Evolutionary conservation across 2,797 vertebrate species (phyloP).

Genomic region (Masticophis lateralis): DNA sequence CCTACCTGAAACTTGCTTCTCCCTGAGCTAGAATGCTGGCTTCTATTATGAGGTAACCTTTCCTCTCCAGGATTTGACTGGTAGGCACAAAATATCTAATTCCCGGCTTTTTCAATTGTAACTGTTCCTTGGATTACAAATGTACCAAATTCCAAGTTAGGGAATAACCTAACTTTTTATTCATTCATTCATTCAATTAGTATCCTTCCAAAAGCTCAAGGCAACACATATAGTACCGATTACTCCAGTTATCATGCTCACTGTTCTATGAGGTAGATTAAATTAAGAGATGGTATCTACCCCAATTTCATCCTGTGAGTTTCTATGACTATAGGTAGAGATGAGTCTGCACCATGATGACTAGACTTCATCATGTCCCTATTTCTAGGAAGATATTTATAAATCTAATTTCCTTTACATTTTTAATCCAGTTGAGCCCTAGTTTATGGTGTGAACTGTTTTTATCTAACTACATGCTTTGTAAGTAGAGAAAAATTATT

Average conservation of each 20-base stretch:
- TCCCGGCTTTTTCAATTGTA: neutral
- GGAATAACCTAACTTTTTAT: neutral
- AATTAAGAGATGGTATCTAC: neutral
- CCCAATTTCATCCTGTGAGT: neutral
- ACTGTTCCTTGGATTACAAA: neutral
- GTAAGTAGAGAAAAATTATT: neutral
- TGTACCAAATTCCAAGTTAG: neutral
- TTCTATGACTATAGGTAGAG: neutral
- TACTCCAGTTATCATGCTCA: neutral
- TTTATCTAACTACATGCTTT: neutral
- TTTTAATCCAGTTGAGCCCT: neutral
- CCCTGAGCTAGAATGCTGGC: slow-evolving; percentile 8
- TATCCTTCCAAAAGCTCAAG: neutral
- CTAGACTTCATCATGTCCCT: neutral
- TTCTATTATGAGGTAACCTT: slow-evolving; percentile 30
- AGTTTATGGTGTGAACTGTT: neutral
- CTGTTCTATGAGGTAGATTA: neutral
- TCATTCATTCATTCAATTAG: neutral
- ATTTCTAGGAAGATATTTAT: neutral
- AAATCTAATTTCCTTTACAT: neutral
- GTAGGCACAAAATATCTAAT: neutral
- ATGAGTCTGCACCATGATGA: neutral
- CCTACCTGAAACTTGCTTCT: neutral
- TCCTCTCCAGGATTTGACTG: neutral
- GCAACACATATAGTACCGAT: neutral